These are phyloP conservation scores for Dipodomys merriami DNA, from an alignment of 2,113 vertebrate genomes.

Conservation along the genomic window DNA sequence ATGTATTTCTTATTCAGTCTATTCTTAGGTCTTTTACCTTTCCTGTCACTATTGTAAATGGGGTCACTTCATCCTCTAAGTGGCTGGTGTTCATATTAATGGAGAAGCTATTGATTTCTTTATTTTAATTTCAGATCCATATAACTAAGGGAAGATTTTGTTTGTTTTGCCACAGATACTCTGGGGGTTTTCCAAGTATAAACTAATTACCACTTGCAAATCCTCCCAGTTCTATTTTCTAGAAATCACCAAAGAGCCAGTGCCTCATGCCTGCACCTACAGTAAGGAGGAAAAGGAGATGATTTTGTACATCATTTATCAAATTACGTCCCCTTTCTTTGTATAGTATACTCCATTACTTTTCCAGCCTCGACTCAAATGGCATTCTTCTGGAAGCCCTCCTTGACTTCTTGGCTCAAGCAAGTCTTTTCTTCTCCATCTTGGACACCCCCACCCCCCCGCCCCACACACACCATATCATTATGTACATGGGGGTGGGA, in stretches of 20 bases:
- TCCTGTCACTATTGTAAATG: neutral
- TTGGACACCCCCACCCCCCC: too few relatives aligned
- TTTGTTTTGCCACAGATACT: constrained; percentile 34
- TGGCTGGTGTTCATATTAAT: constrained; percentile 38
- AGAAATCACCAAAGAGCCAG: neutral
- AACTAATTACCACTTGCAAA: neutral
- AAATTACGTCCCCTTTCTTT: neutral
- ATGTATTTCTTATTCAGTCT: constrained; percentile 48
- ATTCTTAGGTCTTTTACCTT: constrained; percentile 44
- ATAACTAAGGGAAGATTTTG: constrained; percentile 36
- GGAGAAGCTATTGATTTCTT: constrained; percentile 57
- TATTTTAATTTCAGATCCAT: constrained; percentile 53
- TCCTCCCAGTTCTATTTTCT: neutral
- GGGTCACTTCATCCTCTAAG: constrained; percentile 26
- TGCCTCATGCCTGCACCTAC: neutral
- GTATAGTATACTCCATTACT: neutral
- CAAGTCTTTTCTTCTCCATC: neutral
- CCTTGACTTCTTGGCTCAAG: neutral
- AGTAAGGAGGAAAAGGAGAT: neutral
- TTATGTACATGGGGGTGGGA: neutral
- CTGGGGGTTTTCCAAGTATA: neutral
- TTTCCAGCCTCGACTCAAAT: neutral
- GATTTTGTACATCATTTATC: neutral
- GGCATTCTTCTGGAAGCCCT: neutral
- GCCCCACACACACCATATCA: accelerated